A percentile compares a stretch with the other conserved stretches of the same genome.
These are phyloP conservation scores for Mormyrops boulengeri DNA, from an alignment of 2,797 vertebrate genomes.

Conservation along the genomic window DNA sequence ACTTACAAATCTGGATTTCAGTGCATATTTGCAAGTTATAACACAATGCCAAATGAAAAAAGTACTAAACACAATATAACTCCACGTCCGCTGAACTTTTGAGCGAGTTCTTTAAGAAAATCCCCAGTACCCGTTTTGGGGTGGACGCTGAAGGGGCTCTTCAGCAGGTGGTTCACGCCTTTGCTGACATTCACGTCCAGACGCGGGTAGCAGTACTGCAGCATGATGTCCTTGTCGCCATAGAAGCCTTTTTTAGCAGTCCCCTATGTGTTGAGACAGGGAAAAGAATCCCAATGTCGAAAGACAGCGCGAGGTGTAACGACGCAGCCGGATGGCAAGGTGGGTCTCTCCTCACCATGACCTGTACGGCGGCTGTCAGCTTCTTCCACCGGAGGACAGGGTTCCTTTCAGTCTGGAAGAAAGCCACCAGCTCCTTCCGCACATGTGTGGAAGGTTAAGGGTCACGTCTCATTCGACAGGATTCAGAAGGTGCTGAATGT, in stretches of 20 bases:
- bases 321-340: not conserved
- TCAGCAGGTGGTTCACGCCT: constrained; percentile 87
- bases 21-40: not conserved
- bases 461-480: not conserved
- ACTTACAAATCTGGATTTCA: not conserved
- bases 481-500: not conserved
- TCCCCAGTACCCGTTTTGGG: constrained; percentile 80
- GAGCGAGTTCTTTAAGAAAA: not conserved
- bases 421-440: constrained; percentile 48
- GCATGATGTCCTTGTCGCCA: constrained; percentile 82
- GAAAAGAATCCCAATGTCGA: constrained; percentile 21
- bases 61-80: not conserved
- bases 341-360: constrained; percentile 45
- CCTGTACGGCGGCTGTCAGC: constrained; percentile 34
- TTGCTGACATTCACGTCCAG: constrained; percentile 93
- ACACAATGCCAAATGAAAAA: not conserved
- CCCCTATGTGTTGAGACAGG: constrained; percentile 44
- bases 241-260: constrained; percentile 54
- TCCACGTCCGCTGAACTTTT: not conserved
- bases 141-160: constrained; percentile 95
- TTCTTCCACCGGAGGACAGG: constrained; percentile 53
- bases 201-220: constrained; percentile 93
- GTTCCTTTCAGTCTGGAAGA: constrained; percentile 55
- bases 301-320: not conserved
- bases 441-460: constrained; percentile 48